phyloP scores from a whole-genome alignment of 2,113 vertebrate genomes.

The Ailuropoda melanoleuca region DNA sequence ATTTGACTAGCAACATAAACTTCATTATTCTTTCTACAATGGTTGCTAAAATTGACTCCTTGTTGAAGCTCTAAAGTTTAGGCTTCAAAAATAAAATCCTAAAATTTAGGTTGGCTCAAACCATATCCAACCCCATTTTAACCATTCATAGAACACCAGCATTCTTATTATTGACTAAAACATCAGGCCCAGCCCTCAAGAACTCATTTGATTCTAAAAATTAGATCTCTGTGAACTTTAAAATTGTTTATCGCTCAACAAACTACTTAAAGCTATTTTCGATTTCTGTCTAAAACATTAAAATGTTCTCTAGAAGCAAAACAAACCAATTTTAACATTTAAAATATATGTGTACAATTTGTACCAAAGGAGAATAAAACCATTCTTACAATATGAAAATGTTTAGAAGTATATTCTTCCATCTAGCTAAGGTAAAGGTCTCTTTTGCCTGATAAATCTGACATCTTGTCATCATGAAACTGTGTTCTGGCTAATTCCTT shows the following conservation, averaged over 20 bases:
- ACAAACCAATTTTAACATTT: constrained; percentile 27
- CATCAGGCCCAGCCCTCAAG: neutral
- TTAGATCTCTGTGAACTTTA: neutral
- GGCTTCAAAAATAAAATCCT: constrained; percentile 28
- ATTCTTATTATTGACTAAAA: neutral
- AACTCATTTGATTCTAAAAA: constrained; percentile 9
- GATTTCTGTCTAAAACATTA: constrained; percentile 29
- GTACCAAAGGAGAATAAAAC: neutral
- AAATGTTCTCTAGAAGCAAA: neutral
- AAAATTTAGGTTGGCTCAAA: constrained; percentile 22
- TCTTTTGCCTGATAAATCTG: neutral
- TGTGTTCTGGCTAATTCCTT: neutral
- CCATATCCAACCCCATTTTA: constrained; percentile 6
- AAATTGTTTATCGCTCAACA: neutral
- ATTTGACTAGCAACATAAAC: neutral
- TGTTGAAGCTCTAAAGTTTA: constrained; percentile 22
- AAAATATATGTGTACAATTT: neutral
- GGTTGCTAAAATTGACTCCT: neutral
- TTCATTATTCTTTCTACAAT: neutral
- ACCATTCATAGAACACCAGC: neutral
- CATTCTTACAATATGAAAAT: neutral
- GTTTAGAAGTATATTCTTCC: neutral
- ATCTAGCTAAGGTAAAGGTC: neutral
- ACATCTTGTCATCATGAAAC: constrained; percentile 4
- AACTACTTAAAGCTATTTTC: neutral